Percentiles rank a stretch among this genome's conserved stretches.
Conservation (phyloP, 2,113 vertebrate species). For the Megalops atlanticus region DNA sequence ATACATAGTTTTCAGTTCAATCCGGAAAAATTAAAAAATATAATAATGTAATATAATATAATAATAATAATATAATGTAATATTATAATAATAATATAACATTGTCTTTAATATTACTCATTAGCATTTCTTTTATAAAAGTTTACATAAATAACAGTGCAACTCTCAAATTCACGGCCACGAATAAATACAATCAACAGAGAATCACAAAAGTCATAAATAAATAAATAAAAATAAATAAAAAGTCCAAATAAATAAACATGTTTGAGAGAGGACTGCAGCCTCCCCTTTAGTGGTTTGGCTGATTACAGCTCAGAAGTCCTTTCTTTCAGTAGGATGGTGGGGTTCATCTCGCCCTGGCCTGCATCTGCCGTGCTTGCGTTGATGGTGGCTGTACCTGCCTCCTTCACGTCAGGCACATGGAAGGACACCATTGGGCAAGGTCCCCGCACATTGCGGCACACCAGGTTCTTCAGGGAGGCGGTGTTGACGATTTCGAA, state of each 20-base stretch:
- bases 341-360: conserved; percentile 81
- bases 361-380: conserved; percentile 75
- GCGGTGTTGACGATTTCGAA: conserved; percentile 92
- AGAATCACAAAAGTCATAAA: conserved; percentile 28
- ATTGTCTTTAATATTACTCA: too few species aligned
- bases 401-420: conserved; percentile 73
- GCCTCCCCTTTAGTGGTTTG: not conserved
- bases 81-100: too few species aligned
- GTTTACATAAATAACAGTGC: too few species aligned
- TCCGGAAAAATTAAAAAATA: too few species aligned
- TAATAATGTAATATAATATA: too few species aligned
- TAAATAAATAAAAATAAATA: conserved; percentile 63
- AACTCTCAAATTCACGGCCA: too few species aligned
- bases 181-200: too few species aligned
- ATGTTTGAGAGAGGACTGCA: not conserved
- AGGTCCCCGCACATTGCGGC: conserved; percentile 82
- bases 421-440: conserved; percentile 86
- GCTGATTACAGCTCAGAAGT: conserved; percentile 79
- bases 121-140: too few species aligned
- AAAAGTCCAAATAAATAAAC: not conserved
- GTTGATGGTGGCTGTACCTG: conserved; percentile 75
- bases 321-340: conserved; percentile 84
- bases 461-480: conserved; percentile 89
- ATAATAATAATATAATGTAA: too few species aligned
- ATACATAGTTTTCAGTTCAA: not conserved